These are phyloP conservation scores for Phylloscopus collybita DNA, from an alignment of 2,797 vertebrate genomes.

Conservation along the genomic window DNA sequence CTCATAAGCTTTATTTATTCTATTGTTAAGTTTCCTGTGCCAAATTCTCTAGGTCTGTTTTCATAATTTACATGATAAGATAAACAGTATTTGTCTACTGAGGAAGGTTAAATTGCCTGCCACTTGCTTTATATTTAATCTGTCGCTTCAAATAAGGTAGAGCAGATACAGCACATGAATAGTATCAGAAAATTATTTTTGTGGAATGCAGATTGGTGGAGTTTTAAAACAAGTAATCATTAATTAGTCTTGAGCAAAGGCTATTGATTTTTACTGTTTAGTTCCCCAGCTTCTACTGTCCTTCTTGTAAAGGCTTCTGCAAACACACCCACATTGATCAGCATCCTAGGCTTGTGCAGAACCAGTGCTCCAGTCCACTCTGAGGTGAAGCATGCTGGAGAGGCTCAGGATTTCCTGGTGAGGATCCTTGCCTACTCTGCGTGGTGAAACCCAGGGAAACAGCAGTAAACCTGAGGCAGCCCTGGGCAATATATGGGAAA, in stretches of 20 bases:
- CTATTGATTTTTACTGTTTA: neutral
- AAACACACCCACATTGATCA: neutral
- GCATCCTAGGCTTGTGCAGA: neutral
- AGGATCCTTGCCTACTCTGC: neutral
- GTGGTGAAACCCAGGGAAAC: neutral
- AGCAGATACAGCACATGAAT: neutral
- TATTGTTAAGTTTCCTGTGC: neutral
- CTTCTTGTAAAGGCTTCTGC: neutral
- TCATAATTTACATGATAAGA: conserved; percentile 44
- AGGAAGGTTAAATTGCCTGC: conserved; percentile 32
- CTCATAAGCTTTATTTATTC: conserved; percentile 22
- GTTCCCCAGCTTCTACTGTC: neutral
- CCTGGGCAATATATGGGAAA: neutral
- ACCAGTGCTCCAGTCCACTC: neutral
- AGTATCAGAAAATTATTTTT: conserved; percentile 4
- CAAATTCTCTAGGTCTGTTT: conserved; percentile 48
- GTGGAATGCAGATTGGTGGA: neutral
- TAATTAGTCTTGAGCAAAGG: neutral
- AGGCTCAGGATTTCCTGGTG: neutral
- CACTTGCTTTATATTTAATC: conserved; percentile 13
- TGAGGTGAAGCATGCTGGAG: neutral
- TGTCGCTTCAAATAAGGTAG: conserved; percentile 9
- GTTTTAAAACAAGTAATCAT: neutral
- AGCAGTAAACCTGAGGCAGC: neutral
- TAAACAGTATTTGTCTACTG: conserved; percentile 33